These are phyloP conservation scores for Hydrolagus colliei DNA, from an alignment of 2,797 vertebrate species.

Conservation along the genomic window DNA sequence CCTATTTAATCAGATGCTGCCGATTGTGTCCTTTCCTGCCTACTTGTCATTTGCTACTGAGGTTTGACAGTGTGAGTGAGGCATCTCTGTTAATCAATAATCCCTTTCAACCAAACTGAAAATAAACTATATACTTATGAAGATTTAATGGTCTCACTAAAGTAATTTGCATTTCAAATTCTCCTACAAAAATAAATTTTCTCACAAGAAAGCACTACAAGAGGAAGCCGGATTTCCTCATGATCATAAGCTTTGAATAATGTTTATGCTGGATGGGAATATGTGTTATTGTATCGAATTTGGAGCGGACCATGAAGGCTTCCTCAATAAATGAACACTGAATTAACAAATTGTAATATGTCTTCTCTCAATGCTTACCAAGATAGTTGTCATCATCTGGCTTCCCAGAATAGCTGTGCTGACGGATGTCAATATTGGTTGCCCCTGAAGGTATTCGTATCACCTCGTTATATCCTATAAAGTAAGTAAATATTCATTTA, in stretches of 20 bases:
- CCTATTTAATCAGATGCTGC: neutral
- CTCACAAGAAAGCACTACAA: neutral
- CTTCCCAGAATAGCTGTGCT: slow-evolving; percentile 90
- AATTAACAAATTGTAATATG: neutral
- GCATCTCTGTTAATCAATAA: neutral
- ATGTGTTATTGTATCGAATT: neutral
- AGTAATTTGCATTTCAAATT: neutral
- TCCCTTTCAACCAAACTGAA: neutral
- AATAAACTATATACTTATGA: neutral
- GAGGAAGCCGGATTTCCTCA: neutral
- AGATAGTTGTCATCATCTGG: slow-evolving; percentile 95
- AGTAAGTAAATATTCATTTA: neutral
- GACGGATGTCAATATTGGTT: slow-evolving; percentile 84
- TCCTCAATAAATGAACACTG: too few species aligned
- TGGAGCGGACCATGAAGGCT: neutral
- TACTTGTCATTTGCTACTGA: neutral
- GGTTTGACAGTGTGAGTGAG: neutral
- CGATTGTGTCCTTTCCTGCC: neutral
- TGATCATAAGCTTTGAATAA: neutral
- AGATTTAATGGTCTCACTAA: neutral
- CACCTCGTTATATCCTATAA: slow-evolving; percentile 83
- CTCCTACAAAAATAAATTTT: neutral
- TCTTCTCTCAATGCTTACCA: slow-evolving; percentile 61
- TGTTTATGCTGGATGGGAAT: neutral
- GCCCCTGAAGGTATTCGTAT: slow-evolving; percentile 88